Evolutionary conservation across 2,113 vertebrate genomes (phyloP).

Genomic region (Perccottus glenii): DNA sequence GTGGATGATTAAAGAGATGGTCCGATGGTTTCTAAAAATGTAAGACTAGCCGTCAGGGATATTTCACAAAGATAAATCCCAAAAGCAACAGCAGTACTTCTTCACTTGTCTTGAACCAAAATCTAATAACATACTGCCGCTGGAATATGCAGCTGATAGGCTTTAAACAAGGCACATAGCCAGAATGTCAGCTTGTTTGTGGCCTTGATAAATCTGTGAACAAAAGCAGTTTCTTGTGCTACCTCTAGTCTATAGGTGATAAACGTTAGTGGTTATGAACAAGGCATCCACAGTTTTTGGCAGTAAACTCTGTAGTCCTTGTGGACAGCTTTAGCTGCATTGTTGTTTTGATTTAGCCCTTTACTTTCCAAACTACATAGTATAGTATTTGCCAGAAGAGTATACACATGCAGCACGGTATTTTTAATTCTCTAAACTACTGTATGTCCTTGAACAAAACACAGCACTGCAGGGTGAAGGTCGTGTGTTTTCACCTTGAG

Average conservation of each 20-base stretch:
- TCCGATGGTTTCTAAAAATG: neutral
- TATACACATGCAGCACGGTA: no score
- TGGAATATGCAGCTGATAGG: slow-evolving; percentile 17
- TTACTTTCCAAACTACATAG: no score
- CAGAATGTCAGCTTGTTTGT: slow-evolving; percentile 34
- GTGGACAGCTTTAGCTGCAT: slow-evolving; percentile 17
- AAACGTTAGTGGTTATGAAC: neutral
- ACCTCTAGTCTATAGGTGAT: slow-evolving; percentile 19
- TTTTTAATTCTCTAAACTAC: no score
- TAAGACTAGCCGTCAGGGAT: neutral
- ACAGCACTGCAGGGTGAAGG: no score
- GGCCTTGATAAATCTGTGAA: slow-evolving; percentile 30
- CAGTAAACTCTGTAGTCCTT: neutral
- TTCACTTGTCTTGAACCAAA: slow-evolving; percentile 19
- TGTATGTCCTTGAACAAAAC: no score
- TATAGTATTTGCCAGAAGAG: no score
- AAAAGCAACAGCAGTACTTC: neutral
- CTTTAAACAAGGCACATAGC: slow-evolving; percentile 22
- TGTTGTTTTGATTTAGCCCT: neutral
- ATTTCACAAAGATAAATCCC: slow-evolving; percentile 5
- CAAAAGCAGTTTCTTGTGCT: slow-evolving; percentile 10
- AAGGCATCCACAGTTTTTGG: neutral
- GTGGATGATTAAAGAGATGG: neutral
- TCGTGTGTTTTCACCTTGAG: no score
- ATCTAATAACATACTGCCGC: slow-evolving; percentile 41